A percentile compares a stretch with the other conserved stretches of the same genome.
Conservation (phyloP, 2,113 vertebrate genomes). For the Macquaria australasica region DNA sequence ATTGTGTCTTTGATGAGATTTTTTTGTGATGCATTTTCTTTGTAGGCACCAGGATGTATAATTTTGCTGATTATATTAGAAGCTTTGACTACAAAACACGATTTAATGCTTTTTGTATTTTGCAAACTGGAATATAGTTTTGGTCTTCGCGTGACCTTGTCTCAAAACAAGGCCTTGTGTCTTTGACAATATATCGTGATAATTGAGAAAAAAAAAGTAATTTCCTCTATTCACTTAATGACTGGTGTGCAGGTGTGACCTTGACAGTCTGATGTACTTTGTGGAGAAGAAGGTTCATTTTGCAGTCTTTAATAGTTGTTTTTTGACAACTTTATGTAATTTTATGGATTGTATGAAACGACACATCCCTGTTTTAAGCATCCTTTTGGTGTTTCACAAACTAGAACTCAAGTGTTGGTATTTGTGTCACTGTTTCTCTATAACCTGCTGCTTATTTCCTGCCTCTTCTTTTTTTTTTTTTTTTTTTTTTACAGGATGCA, state of each 20-base stretch:
- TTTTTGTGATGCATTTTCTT: neutral
- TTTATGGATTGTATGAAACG: neutral
- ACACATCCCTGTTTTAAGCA: neutral
- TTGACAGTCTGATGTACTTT: neutral
- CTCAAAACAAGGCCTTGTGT: neutral
- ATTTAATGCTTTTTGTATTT: neutral
- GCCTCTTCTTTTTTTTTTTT: neutral
- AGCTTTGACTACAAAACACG: neutral
- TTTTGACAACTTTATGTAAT: neutral
- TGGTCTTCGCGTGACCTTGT: neutral
- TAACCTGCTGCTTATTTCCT: constrained; percentile 14
- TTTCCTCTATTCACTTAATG: neutral
- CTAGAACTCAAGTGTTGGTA: neutral
- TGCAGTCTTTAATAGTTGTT: neutral
- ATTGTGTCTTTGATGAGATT: neutral
- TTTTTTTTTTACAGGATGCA: constrained; percentile 8
- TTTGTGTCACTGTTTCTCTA: neutral
- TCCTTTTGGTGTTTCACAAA: neutral
- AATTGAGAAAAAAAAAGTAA: neutral
- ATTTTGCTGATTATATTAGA: neutral
- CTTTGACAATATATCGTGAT: neutral
- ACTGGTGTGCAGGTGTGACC: neutral
- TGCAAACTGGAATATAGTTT: neutral
- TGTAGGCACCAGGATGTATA: neutral
- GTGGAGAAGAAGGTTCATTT: neutral